Percentiles rank a stretch among this genome's conserved stretches.
phyloP scores from a whole-genome alignment of 2,888 invertebrate genomes.

The Ptychoptera contaminata region DNA sequence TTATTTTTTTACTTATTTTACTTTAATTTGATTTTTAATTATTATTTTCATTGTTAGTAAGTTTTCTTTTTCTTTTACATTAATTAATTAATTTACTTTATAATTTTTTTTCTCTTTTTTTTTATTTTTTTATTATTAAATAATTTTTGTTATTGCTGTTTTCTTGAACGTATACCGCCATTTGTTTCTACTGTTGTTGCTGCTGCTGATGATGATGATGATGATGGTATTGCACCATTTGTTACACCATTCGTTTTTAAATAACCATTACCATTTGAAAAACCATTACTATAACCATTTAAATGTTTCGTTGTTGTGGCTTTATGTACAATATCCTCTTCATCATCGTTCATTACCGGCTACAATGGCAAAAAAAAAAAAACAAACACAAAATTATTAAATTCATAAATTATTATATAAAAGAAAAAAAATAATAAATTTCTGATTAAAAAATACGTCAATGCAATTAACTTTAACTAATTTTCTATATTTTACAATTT shows the following conservation, averaged over 20 bases:
- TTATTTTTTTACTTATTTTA: no score
- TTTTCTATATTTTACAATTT: no score
- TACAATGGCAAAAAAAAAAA: conserved; percentile 25
- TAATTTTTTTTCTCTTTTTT: neutral
- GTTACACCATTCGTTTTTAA: conserved; percentile 21
- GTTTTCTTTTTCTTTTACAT: no score
- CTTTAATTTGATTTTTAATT: no score
- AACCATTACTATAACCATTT: conserved; percentile 16
- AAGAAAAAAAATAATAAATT: no score
- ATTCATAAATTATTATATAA: no score
- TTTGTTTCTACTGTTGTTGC: conserved; percentile 15
- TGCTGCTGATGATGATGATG: neutral
- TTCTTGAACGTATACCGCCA: conserved; percentile 4
- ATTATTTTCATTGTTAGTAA: no score
- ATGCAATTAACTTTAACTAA: no score
- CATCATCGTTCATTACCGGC: conserved; percentile 47
- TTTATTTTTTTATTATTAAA: conserved; percentile 9
- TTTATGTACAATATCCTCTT: conserved; percentile 2
- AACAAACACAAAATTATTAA: conserved; percentile 7
- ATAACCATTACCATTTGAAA: conserved; percentile 21
- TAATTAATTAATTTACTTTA: neutral
- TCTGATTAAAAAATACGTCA: no score
- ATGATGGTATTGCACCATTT: conserved; percentile 10
- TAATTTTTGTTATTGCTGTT: conserved; percentile 22
- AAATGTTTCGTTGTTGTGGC: conserved; percentile 14